Evolutionary conservation across 92 coral and sea anemone species (phyloP), one percentile per base, ranked within the genome.

Genomic region (Bergia sp.): DNA sequence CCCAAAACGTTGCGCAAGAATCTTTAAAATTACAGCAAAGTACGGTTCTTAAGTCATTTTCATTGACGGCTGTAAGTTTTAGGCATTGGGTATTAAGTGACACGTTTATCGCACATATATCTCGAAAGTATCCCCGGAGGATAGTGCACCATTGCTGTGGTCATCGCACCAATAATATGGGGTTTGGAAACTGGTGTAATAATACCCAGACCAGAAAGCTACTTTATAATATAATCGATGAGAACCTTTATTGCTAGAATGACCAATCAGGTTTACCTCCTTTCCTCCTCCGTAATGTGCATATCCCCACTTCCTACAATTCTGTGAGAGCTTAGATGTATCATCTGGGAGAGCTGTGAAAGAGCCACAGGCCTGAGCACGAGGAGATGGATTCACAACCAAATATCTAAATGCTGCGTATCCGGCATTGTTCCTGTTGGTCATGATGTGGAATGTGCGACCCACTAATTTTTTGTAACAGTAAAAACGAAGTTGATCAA

Each of bases 401-500:
- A 44, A 11, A 77, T 18, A 85, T 75, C 47, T 85, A 5, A 85
- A 47, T 7, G 79, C 88, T 20, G 40, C 65, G 12, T 71, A 50
- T 10, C 88, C 88, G 42, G 20, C 18, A 18, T n/a, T 20, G 16
- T 69, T 85, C 71, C 49, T 85, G 2, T 69, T 69, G 16, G 88
- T 85, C 77, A 85, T 77, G 10, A 85, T 58, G 65, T 85, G 80
- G 79, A 85, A 85, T 9, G 69, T 86, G 47, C 89, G 81, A 29
- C 29, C 29, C 29, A 29, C 29, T 29, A 29, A 29, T 29, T 29
- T 29, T 29, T 29, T 29, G 29, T 29, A 29, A 29, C 29, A 29
- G 29, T 29, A 29, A 29, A 29, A 29, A 29, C 29, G 29, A 29
- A 29, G 29, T 72, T 85, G 88, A 44, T 85, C 47, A 45, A 69